Evolutionary conservation across 2,113 vertebrate species (phyloP), one percentile per base, ranked within the genome.

Genomic region (Rhineura floridana): DNA sequence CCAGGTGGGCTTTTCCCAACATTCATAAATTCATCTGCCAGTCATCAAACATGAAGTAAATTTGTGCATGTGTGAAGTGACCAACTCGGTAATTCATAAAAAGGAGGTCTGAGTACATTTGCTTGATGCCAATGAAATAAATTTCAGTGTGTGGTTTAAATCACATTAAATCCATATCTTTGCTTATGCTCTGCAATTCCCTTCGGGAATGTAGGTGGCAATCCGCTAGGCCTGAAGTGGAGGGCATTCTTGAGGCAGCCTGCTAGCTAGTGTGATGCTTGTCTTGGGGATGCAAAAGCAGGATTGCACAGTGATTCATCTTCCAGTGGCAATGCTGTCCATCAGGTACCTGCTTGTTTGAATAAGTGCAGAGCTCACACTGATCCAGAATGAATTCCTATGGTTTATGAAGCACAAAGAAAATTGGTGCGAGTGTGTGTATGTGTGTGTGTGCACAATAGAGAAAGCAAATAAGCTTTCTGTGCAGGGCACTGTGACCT

Each of bases 371-470:
- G 89, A 94, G 94, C 88, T 92, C 86, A 91, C 33, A 4, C 65
- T 95, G 93, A 93, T 91, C 94, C 5, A 4, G 90, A 93, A 87
- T 92, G 84, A 33, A 6, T 75, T 94, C 94, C 94, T 91, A 90
- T 89, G 93, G 93, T 23, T 93, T 87, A 86, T 85, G 84, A 88
- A 90, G 79, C 86, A 5, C 73, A 78, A 55, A 90, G 13, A 48
- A 78, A 48, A 86, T 36, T 78, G 21, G 36, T 39, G 28, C 33
- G 1, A 44, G 13, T 62, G n/a, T 4, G 39, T 4, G 9, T n/a
- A 1, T 1, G 6, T 36, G 63, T 30, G 44, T 6, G 7, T 19
- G 84, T 11, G 12, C 42, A 17, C 1, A 6, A 11, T 12, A 62
- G 69, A 42, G 19, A 59, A 21, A 44, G 30, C 28, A 42, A 50